These are phyloP conservation scores for Proisotoma minuta DNA, from an alignment of 2,888 invertebrate species.

Conservation along the genomic window DNA sequence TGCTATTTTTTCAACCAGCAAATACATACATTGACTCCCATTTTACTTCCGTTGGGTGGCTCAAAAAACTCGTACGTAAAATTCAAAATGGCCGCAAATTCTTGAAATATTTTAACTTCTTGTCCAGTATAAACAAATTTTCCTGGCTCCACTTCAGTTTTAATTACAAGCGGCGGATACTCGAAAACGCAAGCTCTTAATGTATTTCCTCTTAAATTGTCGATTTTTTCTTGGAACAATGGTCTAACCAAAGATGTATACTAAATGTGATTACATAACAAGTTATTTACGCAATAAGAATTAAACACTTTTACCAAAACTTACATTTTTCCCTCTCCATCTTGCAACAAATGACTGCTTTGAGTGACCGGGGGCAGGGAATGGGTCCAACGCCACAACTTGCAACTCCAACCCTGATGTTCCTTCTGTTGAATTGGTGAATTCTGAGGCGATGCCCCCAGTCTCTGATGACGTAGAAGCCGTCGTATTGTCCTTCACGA, in stretches of 20 bases:
- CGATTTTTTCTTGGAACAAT: slow-evolving; percentile 42
- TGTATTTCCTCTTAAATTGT: slow-evolving; percentile 39
- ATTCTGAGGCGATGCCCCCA: too few species aligned
- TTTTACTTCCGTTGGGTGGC: slow-evolving; percentile 35
- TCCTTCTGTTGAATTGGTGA: too few species aligned
- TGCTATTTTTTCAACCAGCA: neutral
- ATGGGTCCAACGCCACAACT: slow-evolving; percentile 44
- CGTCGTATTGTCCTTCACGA: neutral
- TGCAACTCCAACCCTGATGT: slow-evolving; percentile 30
- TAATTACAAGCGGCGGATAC: slow-evolving; percentile 45
- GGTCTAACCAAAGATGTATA: slow-evolving; percentile 25
- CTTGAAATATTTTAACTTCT: slow-evolving; percentile 38
- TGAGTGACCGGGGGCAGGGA: slow-evolving; percentile 36
- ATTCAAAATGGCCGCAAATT: slow-evolving; percentile 39
- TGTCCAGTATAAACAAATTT: slow-evolving; percentile 37
- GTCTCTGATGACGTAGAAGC: too few species aligned
- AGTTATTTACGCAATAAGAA: too few species aligned
- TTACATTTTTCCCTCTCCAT: too few species aligned
- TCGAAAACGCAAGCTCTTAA: slow-evolving; percentile 40
- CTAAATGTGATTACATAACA: too few species aligned
- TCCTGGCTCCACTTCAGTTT: slow-evolving; percentile 23
- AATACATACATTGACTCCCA: slow-evolving; percentile 34
- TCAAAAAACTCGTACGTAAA: slow-evolving; percentile 44
- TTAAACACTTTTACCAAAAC: too few species aligned
- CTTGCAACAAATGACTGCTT: slow-evolving; percentile 43